These are phyloP conservation scores for Nycticebus coucang DNA, from an alignment of 2,113 vertebrate genomes.

Conservation along the genomic window DNA sequence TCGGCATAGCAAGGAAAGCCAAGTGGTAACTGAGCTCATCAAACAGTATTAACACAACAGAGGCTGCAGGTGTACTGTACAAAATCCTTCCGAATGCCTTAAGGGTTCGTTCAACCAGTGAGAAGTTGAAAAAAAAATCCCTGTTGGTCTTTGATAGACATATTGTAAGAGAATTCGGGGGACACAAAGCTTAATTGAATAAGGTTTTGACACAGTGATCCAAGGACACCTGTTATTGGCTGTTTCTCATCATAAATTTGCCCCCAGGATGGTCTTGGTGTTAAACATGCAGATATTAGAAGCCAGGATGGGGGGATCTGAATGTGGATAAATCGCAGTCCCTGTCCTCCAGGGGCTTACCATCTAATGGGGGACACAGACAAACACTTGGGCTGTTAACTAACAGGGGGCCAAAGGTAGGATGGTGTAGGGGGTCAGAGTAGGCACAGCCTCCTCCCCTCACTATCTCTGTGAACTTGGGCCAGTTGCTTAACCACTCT, in stretches of 20 bases:
- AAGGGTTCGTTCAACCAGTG: background rate
- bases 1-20: background rate
- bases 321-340: background rate
- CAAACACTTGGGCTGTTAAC: background rate
- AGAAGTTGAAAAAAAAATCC: background rate
- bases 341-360: background rate
- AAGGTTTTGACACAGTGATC: background rate
- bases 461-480: background rate
- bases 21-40: background rate
- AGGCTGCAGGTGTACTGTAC: background rate
- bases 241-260: background rate
- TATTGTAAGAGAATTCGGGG: background rate
- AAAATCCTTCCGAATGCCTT: conserved; percentile 7
- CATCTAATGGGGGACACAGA: background rate
- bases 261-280: background rate
- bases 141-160: background rate
- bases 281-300: background rate
- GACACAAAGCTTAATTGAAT: background rate
- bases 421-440: background rate
- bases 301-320: background rate
- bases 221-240: background rate
- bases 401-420: background rate
- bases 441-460: background rate
- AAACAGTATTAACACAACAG: background rate
- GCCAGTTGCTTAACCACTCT: background rate